Base-by-base conservation (phyloP, 2,888 invertebrate genomes). In the Apodemia hepburni region DNA sequence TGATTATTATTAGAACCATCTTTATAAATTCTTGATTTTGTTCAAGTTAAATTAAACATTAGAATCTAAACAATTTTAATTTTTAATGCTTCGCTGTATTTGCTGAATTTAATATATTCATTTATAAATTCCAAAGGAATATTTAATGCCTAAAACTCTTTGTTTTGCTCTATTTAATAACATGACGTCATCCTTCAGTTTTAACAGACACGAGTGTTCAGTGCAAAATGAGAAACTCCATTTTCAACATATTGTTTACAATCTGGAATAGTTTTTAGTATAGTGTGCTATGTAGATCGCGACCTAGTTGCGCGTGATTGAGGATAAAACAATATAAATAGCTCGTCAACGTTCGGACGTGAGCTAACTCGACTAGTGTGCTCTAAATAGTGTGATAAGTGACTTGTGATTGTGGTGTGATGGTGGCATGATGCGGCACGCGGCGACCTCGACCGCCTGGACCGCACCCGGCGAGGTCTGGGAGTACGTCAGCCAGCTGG, bases 401-500 rank as follows among this genome's bases (percentile, higher is more conserved):
- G 77, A 74, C 54, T 54, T 29, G 61, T 33, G 80, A 49, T 29
- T 61, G 66, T 65, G 76, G 75, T 76, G 90, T 84, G 77, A 83
- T 85, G 87, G 68, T 77, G 92, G 87, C 84, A 92, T 85, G 92
- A 92, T 86, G 91, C 87, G 84, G 83, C 92, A 87, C 84, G 85
- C 80, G 71, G 87, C 86, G 67, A 85, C 86, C 70, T 80, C 84
- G 68, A 85, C 86, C 71, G 82, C 87, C 73, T 92, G 84, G 92
- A 88, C 84, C 71, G 93, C 81, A 78, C 93, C 93, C 72, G 93
- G 93, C 72, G 93, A 93, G 73, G 93, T 94, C 71, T 94, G 94
- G 94, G 94, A 94, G 84, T 94, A 93, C 78, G 94, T 94, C 80
- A 93, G 92, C 80, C 93, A 93, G 75, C 89, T 94, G 69, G 93